Evolutionary conservation across 2,888 invertebrate species (phyloP).

Genomic region (Pinctada fucata): DNA sequence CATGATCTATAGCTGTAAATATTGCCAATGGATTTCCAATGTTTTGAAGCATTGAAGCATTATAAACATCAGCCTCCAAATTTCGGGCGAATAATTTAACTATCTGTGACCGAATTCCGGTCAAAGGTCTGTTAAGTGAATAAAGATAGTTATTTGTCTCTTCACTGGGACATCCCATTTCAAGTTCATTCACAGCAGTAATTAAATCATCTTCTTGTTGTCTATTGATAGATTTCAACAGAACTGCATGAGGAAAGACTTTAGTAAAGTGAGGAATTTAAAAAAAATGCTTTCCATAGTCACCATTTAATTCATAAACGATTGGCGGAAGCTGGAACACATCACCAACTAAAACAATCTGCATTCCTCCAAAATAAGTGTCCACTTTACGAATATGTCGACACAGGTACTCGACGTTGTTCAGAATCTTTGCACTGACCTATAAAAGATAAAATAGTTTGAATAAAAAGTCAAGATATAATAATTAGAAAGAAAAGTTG

Average conservation of each 20-base stretch:
- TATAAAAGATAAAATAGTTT: no score
- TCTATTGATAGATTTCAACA: background rate
- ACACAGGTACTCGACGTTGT: background rate
- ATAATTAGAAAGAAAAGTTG: no score
- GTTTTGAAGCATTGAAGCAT: background rate
- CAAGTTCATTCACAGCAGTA: background rate
- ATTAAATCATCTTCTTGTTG: background rate
- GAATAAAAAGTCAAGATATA: no score
- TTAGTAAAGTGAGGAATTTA: background rate
- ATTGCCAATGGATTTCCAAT: background rate
- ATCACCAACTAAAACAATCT: background rate
- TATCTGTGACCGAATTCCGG: background rate
- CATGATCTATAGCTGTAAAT: slow-evolving; percentile 21
- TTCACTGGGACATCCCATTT: background rate
- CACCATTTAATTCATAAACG: background rate
- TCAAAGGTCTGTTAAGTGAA: background rate
- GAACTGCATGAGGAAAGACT: background rate
- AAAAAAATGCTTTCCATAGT: background rate
- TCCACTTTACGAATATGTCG: background rate
- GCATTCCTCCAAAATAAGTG: background rate
- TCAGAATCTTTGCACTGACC: no score
- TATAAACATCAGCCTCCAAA: background rate
- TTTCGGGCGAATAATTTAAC: background rate
- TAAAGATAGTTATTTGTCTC: background rate
- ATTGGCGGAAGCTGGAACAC: background rate